Evolutionary conservation across 2,888 invertebrate genomes (phyloP), one percentile per base, ranked within the genome.

Genomic region (Nezara viridula): DNA sequence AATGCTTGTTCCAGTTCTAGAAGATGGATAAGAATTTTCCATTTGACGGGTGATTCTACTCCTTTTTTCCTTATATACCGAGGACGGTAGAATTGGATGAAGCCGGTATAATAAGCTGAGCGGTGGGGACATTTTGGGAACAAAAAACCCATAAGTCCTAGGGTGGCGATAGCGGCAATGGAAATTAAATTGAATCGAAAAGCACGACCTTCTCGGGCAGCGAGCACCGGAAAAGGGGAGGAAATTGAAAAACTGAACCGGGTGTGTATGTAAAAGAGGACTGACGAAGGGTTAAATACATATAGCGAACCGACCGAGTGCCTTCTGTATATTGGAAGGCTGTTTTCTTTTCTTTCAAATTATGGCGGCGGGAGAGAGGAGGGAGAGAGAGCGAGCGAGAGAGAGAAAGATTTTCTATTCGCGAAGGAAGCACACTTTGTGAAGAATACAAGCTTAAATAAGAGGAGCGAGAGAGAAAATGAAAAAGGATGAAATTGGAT

Each of bases 241-340:
- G 81, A 81, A 81, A 81, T 81, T 81, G 81, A 81, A 81, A 81
- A 81, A 81, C 81, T 81, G 81, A 81, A 81, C 24, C 81, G 81
- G 81, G 44, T 81, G 44, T 47, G n/a, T 81, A 81, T 81, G 81
- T 40, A 81, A 81, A 81, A 44, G 24, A 81, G 81, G 44, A 47
- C 40, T 77, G 77, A 77, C 44, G 81, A 81, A 81, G 44, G 81
- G 81, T 81, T 81, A 81, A 44, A 81, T 47, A 81, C 44, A 47
- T 81, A 73, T 73, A 73, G 66, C 66, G 37, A 9, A 32, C 9
- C 66, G 16, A 37, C 37, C 66, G 7, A 73, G 32, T 4, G 66
- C 60, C 66, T 73, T 73, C 66, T 73, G 32, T 73, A 73, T 73
- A 73, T 37, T 73, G 19, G 32, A 37, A 73, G 19, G 14, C 27